Conservation (phyloP, 1,140 invertebrate genomes). For the Camponotus vicinus region DNA sequence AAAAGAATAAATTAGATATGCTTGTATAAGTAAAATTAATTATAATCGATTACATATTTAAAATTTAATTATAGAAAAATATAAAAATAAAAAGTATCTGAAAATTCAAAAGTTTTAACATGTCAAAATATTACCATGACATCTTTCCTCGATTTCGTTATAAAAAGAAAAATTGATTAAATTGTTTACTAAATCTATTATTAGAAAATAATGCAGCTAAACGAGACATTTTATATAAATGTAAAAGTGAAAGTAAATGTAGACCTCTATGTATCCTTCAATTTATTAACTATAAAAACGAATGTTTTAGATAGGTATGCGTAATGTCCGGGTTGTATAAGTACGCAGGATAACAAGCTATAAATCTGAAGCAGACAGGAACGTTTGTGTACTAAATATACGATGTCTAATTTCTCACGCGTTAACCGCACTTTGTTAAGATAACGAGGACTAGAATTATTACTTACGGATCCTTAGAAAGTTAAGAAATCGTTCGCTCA, state of each 20-base stretch:
- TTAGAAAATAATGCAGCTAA: neutral
- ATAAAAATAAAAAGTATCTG: neutral
- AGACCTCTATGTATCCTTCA: neutral
- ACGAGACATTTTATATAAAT: neutral
- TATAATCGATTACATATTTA: neutral
- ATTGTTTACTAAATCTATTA: neutral
- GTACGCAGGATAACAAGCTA: neutral
- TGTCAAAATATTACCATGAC: neutral
- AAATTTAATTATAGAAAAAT: neutral
- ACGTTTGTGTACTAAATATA: neutral
- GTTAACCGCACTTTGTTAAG: constrained; percentile 13
- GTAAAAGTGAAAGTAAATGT: neutral
- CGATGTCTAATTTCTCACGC: constrained; percentile 18
- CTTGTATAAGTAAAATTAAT: neutral
- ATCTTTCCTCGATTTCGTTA: neutral
- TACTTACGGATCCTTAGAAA: constrained; percentile 15
- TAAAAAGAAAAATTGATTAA: neutral
- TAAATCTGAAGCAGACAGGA: constrained; percentile 16
- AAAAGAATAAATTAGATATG: neutral
- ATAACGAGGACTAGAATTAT: constrained; percentile 53
- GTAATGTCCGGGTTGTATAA: neutral
- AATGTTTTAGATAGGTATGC: neutral
- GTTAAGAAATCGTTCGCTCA: constrained; percentile 25
- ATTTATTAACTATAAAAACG: neutral
- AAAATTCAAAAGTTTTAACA: neutral